Evolutionary conservation across 37 sponge, comb jelly and placozoan genomes (phyloP).

Genomic region (Spongia lamella): DNA sequence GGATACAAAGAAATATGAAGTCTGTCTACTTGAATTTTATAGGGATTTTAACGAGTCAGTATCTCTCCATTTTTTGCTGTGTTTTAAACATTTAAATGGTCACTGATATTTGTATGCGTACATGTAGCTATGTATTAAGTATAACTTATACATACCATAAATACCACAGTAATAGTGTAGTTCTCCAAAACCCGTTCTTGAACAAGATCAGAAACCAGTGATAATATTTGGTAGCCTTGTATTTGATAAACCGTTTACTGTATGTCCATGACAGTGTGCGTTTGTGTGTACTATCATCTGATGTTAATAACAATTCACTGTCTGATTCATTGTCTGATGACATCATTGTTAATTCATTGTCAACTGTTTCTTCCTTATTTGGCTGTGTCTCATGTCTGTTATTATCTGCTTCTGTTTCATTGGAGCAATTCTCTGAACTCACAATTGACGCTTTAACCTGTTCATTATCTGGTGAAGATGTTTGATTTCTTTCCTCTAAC

Average conservation of each 20-base stretch:
- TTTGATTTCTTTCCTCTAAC: not conserved
- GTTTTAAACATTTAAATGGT: too few relatives aligned
- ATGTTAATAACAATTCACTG: not conserved
- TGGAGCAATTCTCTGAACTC: not conserved
- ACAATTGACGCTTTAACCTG: too few relatives aligned
- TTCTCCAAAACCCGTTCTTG: constrained; percentile 60
- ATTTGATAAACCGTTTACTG: too few relatives aligned
- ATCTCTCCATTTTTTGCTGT: too few relatives aligned
- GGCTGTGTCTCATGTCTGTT: not conserved
- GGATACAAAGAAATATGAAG: too few relatives aligned
- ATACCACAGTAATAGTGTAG: constrained; percentile 39
- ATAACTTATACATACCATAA: constrained; percentile 34
- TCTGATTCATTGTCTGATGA: not conserved
- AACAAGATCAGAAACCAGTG: constrained; percentile 16
- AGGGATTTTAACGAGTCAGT: too few relatives aligned
- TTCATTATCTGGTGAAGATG: not conserved
- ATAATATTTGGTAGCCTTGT: too few relatives aligned
- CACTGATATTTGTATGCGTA: too few relatives aligned
- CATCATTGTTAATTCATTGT: not conserved
- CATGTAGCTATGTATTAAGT: too few relatives aligned
- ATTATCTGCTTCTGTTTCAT: not conserved
- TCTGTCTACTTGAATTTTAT: too few relatives aligned
- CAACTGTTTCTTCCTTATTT: not conserved
- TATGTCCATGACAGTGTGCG: not conserved
- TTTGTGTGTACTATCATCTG: not conserved